Percentiles rank a stretch among this genome's conserved stretches.
Evolutionary conservation across 92 coral and sea anemone species (phyloP).

Genomic region (Galaxea fascicularis): DNA sequence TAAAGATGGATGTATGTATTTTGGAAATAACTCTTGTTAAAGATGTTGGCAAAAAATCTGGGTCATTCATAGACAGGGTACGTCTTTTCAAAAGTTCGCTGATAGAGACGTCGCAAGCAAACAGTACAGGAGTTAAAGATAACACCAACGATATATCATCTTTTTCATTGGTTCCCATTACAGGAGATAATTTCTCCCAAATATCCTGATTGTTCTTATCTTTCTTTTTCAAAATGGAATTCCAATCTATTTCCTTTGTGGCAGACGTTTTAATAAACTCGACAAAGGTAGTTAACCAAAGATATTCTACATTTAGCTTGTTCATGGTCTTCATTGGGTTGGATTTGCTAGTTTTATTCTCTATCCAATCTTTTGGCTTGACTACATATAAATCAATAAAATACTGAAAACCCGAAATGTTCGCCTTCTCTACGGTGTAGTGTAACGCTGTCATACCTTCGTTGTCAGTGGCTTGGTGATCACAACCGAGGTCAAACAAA

Average conservation of each 20-base stretch:
- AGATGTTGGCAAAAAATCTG: not conserved
- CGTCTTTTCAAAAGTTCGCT: not conserved
- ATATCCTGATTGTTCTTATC: conserved; percentile 3
- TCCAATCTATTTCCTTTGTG: not conserved
- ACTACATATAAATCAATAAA: conserved; percentile 53
- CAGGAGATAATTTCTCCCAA: not conserved
- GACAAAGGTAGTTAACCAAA: conserved; percentile 22
- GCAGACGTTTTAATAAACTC: not conserved
- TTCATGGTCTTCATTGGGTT: not conserved
- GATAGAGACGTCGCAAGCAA: not conserved
- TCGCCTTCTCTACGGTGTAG: conserved; percentile 34
- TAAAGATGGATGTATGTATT: not conserved
- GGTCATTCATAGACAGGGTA: not conserved
- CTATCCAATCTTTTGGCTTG: conserved; percentile 53
- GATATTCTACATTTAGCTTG: not conserved
- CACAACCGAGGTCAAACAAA: conserved; percentile 45
- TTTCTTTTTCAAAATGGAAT: not conserved
- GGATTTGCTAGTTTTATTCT: not conserved
- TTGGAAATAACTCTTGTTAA: not conserved
- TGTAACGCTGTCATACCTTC: conserved; percentile 55
- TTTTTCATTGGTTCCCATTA: conserved; percentile 1
- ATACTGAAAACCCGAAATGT: conserved; percentile 1
- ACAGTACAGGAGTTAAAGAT: not conserved
- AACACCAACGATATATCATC: not conserved
- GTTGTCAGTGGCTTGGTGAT: conserved; percentile 18